Evolutionary conservation across 1,140 invertebrate genomes (phyloP).

Genomic region (Scaptomyza graminum): DNA sequence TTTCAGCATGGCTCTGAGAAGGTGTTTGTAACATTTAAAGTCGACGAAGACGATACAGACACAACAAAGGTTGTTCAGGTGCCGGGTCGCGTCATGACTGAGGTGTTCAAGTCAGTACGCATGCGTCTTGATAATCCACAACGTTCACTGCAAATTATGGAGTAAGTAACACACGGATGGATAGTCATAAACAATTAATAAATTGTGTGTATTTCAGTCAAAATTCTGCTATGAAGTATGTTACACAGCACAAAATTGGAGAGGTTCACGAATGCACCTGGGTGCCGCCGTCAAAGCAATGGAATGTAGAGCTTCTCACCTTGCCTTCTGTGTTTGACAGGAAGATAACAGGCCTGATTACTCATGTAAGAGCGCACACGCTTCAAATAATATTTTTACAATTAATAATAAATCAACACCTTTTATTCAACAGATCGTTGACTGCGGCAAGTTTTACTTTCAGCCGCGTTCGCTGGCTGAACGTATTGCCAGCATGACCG

Average conservation of each 20-base stretch:
- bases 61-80: conserved; percentile 61
- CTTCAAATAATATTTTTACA: not conserved
- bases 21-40: conserved; percentile 87
- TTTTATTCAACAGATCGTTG: conserved; percentile 48
- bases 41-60: conserved; percentile 49
- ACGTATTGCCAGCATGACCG: conserved; percentile 56
- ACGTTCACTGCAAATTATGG: conserved; percentile 85
- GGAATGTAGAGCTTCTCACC: conserved; percentile 64
- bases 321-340: conserved; percentile 72
- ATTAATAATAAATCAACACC: not conserved
- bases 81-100: conserved; percentile 87
- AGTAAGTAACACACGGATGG: conserved; percentile 35
- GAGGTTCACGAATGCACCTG: conserved; percentile 60
- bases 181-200: not conserved
- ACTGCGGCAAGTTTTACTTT: conserved; percentile 78
- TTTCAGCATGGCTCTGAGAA: conserved; percentile 86
- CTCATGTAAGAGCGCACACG: conserved; percentile 55
- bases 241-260: conserved; percentile 56
- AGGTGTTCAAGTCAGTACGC: conserved; percentile 92
- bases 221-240: conserved; percentile 51
- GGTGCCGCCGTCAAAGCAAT: conserved; percentile 49
- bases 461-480: conserved; percentile 50
- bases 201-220: conserved; percentile 36
- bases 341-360: conserved; percentile 57
- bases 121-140: conserved; percentile 86